A percentile compares a stretch with the other conserved stretches of the same genome.
Evolutionary conservation across 2,888 invertebrate species (phyloP).

Genomic region (Drosophila antonietae): DNA sequence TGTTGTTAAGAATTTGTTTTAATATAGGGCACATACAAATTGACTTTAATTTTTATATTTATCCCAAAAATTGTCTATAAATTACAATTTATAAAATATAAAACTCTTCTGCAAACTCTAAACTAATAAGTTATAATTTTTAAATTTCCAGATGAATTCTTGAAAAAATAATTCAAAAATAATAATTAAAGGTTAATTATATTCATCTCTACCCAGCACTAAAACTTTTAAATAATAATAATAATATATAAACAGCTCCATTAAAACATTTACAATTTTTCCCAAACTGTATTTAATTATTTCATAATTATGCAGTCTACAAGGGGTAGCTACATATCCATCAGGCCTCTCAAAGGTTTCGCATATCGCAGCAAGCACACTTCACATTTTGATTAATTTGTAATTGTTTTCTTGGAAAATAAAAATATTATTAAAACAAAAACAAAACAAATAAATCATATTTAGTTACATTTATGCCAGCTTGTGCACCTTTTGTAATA

Average conservation of each 20-base stretch:
- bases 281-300: not conserved
- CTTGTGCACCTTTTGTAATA: slow-evolving; percentile 1
- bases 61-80: too few relatives aligned
- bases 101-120: too few relatives aligned
- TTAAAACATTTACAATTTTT: not conserved
- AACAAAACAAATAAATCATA: slow-evolving; percentile 11
- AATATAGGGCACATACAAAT: too few relatives aligned
- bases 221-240: too few relatives aligned
- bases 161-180: too few relatives aligned
- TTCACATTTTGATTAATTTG: slow-evolving; percentile 35
- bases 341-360: not conserved
- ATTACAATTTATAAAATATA: too few relatives aligned
- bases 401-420: slow-evolving; percentile 3
- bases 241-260: not conserved
- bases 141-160: too few relatives aligned
- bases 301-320: not conserved
- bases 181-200: too few relatives aligned
- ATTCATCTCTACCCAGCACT: not conserved
- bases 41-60: too few relatives aligned
- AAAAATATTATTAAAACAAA: not conserved
- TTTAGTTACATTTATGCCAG: slow-evolving; percentile 3
- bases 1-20: too few relatives aligned
- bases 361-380: not conserved
- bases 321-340: not conserved
- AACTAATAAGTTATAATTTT: too few relatives aligned